Conservation (phyloP, 2,797 vertebrate genomes). For the Pitangus sulphuratus region DNA sequence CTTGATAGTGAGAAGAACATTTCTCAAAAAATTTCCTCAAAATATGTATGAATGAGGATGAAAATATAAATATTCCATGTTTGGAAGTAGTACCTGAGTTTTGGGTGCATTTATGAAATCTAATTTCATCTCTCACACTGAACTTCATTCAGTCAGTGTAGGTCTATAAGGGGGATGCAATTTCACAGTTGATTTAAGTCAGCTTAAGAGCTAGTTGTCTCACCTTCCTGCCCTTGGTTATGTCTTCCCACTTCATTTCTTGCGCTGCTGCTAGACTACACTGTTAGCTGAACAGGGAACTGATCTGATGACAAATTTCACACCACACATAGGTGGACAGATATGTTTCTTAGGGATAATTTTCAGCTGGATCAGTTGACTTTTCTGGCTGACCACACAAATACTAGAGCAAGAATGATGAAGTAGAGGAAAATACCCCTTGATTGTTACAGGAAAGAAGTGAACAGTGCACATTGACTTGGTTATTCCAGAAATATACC, state of each 20-base stretch:
- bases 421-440: not conserved
- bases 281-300: not conserved
- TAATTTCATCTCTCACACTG: not conserved
- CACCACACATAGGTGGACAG: rapidly evolving
- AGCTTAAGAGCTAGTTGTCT: not conserved
- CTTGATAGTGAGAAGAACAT: not conserved
- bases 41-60: not conserved
- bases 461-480: not conserved
- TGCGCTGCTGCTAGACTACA: not conserved
- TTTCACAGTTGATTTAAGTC: constrained; percentile 29
- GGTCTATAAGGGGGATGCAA: not conserved
- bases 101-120: not conserved
- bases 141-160: not conserved
- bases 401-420: not conserved
- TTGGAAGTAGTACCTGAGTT: not conserved
- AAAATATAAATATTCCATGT: not conserved
- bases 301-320: not conserved
- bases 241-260: not conserved
- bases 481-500: not conserved
- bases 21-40: not conserved
- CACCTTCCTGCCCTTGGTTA: not conserved
- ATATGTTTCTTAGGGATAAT: not conserved
- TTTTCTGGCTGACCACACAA: not conserved
- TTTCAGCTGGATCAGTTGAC: not conserved
- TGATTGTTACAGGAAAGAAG: not conserved